Percentiles rank a stretch among this genome's conserved stretches.
phyloP scores from a whole-genome alignment of 2,797 vertebrate species.

The Spinibarbus caldwelli region DNA sequence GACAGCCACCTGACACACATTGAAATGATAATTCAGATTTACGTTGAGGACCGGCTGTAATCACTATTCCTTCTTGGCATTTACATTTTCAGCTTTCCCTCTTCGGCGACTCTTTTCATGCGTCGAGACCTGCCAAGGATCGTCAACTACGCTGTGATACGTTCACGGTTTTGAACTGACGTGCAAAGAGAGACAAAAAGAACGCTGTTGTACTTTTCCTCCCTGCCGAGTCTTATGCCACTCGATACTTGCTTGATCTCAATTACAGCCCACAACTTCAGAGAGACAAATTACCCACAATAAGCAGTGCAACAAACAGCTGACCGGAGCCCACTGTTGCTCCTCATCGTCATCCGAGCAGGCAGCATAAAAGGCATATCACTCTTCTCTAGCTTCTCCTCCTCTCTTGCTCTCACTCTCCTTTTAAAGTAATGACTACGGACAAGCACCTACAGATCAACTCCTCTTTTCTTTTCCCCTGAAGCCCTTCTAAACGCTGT shows the following conservation, averaged over 20 bases:
- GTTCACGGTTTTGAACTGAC: constrained; percentile 70
- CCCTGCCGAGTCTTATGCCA: constrained; percentile 47
- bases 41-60: constrained; percentile 78
- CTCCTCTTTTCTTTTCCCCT: constrained; percentile 68
- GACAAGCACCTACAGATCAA: constrained; percentile 81
- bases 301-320: constrained; percentile 56
- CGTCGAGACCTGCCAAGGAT: constrained; percentile 72
- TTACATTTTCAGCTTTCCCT: constrained; percentile 78
- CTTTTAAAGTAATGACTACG: constrained; percentile 81
- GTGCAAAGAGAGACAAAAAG: constrained; percentile 60
- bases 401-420: constrained; percentile 66
- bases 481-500: constrained; percentile 75
- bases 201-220: constrained; percentile 11
- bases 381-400: constrained; percentile 58
- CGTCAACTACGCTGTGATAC: constrained; percentile 63
- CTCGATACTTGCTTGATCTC: constrained; percentile 60
- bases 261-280: constrained; percentile 50
- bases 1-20: constrained; percentile 81
- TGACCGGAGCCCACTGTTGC: constrained; percentile 49
- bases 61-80: constrained; percentile 76
- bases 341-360: constrained; percentile 48
- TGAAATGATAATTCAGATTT: constrained; percentile 87
- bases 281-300: constrained; percentile 54
- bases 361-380: constrained; percentile 55
- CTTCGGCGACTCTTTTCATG: constrained; percentile 73